These are phyloP conservation scores for Hiodon alosoides DNA, from an alignment of 2,113 vertebrate genomes.

Conservation along the genomic window DNA sequence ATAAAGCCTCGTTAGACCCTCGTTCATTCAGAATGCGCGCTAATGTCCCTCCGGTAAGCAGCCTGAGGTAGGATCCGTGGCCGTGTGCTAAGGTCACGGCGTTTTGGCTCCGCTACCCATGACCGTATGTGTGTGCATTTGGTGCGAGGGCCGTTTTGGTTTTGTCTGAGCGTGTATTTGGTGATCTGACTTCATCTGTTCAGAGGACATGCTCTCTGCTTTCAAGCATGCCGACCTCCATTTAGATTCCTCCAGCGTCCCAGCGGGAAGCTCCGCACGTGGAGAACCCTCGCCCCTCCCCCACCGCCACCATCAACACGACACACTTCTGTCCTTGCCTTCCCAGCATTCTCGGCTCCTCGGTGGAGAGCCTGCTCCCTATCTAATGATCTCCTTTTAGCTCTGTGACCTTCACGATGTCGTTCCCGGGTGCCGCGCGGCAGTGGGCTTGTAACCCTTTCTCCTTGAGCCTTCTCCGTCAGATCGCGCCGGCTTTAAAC, in stretches of 20 bases:
- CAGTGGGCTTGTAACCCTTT: neutral
- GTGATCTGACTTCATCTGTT: no score
- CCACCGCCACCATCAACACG: neutral
- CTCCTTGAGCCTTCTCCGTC: conserved; percentile 1
- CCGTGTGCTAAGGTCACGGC: no score
- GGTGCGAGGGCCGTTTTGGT: no score
- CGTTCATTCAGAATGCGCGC: neutral
- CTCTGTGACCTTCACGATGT: neutral
- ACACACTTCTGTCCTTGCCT: neutral
- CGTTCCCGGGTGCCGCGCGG: neutral
- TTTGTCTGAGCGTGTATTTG: no score
- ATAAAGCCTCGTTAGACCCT: conserved; percentile 17
- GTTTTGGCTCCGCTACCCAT: no score
- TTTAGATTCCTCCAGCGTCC: no score
- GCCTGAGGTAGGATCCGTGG: no score
- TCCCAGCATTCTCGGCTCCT: neutral
- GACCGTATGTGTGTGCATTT: no score
- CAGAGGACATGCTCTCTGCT: no score
- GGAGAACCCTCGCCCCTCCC: neutral
- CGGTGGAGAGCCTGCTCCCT: neutral
- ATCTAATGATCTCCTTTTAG: neutral
- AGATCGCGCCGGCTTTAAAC: neutral
- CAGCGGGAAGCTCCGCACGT: no score
- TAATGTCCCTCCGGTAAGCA: neutral
- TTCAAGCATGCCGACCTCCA: no score